Evolutionary conservation across 2,888 invertebrate genomes (phyloP).

Genomic region (Theodoxus fluviatilis): DNA sequence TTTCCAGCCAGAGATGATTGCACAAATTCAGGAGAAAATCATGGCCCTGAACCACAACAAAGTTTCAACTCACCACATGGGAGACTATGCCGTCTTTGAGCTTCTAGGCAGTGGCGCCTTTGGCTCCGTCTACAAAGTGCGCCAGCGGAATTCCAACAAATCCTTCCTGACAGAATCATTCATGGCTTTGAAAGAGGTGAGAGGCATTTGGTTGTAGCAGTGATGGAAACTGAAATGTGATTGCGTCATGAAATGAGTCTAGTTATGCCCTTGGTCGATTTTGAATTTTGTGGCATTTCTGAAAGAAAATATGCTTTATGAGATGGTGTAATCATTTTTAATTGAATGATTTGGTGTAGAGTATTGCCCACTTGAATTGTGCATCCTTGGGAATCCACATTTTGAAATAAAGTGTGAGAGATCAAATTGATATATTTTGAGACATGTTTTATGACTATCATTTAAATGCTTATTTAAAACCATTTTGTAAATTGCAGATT

Average conservation of each 20-base stretch:
- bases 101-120: constrained; percentile 67
- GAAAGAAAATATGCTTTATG: background rate
- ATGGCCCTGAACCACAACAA: constrained; percentile 58
- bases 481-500: too few relatives aligned
- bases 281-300: background rate
- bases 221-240: background rate
- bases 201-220: constrained; percentile 4
- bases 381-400: too few relatives aligned
- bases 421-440: too few relatives aligned
- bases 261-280: background rate
- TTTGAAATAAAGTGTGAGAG: too few relatives aligned
- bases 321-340: background rate
- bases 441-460: too few relatives aligned
- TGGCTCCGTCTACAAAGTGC: constrained; percentile 68
- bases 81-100: constrained; percentile 66
- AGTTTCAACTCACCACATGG: constrained; percentile 57
- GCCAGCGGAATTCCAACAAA: constrained; percentile 57
- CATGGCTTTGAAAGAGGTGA: constrained; percentile 67
- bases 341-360: background rate
- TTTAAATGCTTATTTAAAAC: too few relatives aligned
- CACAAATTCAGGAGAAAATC: constrained; percentile 57
- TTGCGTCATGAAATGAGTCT: too few relatives aligned
- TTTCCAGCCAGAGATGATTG: constrained; percentile 47
- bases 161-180: too few relatives aligned
- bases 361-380: background rate